Evolutionary conservation across 1,140 invertebrate genomes (phyloP).

Genomic region (Vanessa tameamea): DNA sequence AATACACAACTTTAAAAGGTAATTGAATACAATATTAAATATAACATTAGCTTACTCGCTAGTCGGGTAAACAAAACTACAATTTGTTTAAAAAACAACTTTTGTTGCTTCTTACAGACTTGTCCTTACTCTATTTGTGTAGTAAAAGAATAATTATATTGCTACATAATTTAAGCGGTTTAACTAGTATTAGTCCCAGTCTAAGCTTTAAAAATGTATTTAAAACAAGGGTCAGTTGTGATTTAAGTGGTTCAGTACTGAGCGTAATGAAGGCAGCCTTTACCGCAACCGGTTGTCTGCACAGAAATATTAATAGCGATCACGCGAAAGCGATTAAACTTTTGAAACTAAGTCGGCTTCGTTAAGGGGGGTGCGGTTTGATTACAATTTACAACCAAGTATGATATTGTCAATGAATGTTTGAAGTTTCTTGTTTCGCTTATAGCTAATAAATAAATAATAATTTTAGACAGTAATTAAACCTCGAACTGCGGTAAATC

Average conservation of each 20-base stretch:
- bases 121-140: no score
- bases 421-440: background rate
- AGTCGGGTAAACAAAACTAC: no score
- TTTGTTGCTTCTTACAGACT: no score
- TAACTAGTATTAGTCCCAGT: background rate
- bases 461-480: background rate
- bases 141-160: no score
- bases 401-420: slow-evolving; percentile 8
- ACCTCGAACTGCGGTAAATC: no score
- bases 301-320: slow-evolving; percentile 20
- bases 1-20: no score
- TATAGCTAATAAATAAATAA: background rate
- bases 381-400: slow-evolving; percentile 25
- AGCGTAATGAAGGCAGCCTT: slow-evolving; percentile 12
- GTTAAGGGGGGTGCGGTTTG: slow-evolving; percentile 29
- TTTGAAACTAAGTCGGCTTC: slow-evolving; percentile 28
- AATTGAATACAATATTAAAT: no score
- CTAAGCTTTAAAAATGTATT: background rate
- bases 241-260: slow-evolving; percentile 3
- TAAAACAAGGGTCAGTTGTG: background rate
- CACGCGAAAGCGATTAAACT: slow-evolving; percentile 34
- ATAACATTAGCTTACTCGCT: no score
- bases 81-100: no score
- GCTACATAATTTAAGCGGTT: no score
- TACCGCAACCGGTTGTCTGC: slow-evolving; percentile 11